A percentile compares a stretch with the other conserved stretches of the same genome.
These are phyloP conservation scores for Drosophila kanapiae DNA, from an alignment of 1,140 invertebrate species.

Conservation along the genomic window DNA sequence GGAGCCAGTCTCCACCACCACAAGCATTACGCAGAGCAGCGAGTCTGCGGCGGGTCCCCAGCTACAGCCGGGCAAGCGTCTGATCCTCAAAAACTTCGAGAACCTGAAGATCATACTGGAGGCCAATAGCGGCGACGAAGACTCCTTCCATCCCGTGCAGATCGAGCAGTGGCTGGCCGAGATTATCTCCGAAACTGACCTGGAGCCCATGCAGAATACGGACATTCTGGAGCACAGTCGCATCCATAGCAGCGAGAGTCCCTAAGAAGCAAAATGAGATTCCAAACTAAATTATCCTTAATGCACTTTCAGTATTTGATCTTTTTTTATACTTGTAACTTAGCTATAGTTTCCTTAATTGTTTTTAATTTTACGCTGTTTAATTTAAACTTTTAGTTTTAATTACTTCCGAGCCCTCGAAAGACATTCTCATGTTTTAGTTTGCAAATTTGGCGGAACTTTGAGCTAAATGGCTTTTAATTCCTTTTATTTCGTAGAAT, in stretches of 20 bases:
- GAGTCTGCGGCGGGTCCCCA: slow-evolving; percentile 47
- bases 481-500: not conserved
- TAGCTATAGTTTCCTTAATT: slow-evolving; percentile 32
- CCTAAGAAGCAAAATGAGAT: slow-evolving; percentile 37
- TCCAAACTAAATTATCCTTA: slow-evolving; percentile 27
- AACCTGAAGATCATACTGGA: slow-evolving; percentile 77
- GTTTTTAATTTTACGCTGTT: slow-evolving; percentile 11
- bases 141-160: slow-evolving; percentile 85
- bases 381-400: slow-evolving; percentile 2
- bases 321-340: slow-evolving; percentile 5
- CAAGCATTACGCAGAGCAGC: slow-evolving; percentile 36
- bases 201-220: slow-evolving; percentile 86
- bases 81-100: slow-evolving; percentile 82
- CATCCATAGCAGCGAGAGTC: slow-evolving; percentile 69
- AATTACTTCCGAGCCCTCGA: not conserved
- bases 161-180: slow-evolving; percentile 87
- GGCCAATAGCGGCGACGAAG: slow-evolving; percentile 72
- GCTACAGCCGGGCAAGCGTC: slow-evolving; percentile 60
- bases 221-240: slow-evolving; percentile 86
- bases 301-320: slow-evolving; percentile 60
- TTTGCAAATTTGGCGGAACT: slow-evolving; percentile 5
- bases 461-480: not conserved
- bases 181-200: slow-evolving; percentile 87
- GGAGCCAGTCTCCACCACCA: slow-evolving; percentile 52
- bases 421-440: not conserved